These are phyloP conservation scores for Drosophila lacertosa DNA, from an alignment of 1,140 invertebrate genomes.

Conservation along the genomic window DNA sequence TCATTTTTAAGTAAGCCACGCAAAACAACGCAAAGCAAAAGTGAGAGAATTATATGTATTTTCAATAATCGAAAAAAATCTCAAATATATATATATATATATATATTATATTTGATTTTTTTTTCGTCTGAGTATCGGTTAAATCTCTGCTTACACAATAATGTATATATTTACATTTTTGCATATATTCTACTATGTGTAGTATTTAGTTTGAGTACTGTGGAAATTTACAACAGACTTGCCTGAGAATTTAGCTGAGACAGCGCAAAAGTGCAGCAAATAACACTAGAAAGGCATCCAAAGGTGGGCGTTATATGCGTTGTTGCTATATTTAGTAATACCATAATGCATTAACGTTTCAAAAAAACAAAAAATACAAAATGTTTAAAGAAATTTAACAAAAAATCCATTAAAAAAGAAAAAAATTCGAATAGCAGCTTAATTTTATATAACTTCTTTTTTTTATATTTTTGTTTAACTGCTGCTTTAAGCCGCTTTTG, in stretches of 20 bases:
- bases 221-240: constrained; percentile 12
- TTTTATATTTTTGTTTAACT: constrained; percentile 3
- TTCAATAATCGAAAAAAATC: not conserved
- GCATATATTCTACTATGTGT: constrained; percentile 7
- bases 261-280: constrained; percentile 4
- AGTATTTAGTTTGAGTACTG: constrained; percentile 3
- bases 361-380: not conserved
- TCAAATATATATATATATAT: not conserved
- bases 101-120: not conserved
- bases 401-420: not conserved
- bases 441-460: not conserved
- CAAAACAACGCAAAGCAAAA: not conserved
- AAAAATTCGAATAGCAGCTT: not conserved
- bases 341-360: not conserved
- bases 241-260: not conserved
- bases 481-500: constrained; percentile 16
- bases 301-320: not conserved
- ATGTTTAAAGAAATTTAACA: not conserved
- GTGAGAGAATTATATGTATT: not conserved
- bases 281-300: not conserved
- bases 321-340: not conserved
- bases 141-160: not conserved
- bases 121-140: not conserved
- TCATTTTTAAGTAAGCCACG: not conserved
- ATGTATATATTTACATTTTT: not conserved